A percentile compares a stretch with the other conserved stretches of the same genome.
phyloP scores from a whole-genome alignment of 2,888 invertebrate species.

The Limnephilus lunatus region DNA sequence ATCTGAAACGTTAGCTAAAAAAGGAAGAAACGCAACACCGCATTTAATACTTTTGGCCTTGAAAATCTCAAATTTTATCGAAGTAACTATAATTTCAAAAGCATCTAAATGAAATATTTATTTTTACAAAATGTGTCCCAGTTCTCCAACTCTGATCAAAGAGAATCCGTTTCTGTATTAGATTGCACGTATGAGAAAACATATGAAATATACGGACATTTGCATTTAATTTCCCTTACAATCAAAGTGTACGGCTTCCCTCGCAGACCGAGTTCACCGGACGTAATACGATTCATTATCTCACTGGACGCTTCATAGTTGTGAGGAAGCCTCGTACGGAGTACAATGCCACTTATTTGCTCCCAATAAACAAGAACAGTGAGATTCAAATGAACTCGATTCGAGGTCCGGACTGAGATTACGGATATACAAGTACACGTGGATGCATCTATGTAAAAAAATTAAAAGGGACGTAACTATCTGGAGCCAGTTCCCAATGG shows the following conservation, averaged over 20 bases:
- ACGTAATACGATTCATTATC: neutral
- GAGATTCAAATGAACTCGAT: neutral
- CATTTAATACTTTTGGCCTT: too few species aligned
- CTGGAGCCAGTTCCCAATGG: too few species aligned
- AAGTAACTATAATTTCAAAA: too few species aligned
- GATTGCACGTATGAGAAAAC: neutral
- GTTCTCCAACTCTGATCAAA: neutral
- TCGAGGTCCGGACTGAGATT: neutral
- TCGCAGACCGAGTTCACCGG: neutral
- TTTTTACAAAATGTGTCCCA: too few species aligned
- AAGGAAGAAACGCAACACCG: too few species aligned
- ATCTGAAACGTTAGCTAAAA: too few species aligned
- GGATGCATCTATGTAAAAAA: too few species aligned
- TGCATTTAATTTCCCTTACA: neutral
- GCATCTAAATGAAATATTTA: too few species aligned
- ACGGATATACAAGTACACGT: too few species aligned
- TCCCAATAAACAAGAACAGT: neutral
- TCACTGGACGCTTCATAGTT: neutral
- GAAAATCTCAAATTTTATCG: too few species aligned
- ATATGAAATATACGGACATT: neutral
- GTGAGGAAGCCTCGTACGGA: neutral
- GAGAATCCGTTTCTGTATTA: neutral
- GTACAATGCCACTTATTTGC: neutral
- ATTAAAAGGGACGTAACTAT: too few species aligned
- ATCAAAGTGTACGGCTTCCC: neutral